Base-by-base conservation (phyloP, 2,113 vertebrate species). In the Ictidomys tridecemlineatus region DNA sequence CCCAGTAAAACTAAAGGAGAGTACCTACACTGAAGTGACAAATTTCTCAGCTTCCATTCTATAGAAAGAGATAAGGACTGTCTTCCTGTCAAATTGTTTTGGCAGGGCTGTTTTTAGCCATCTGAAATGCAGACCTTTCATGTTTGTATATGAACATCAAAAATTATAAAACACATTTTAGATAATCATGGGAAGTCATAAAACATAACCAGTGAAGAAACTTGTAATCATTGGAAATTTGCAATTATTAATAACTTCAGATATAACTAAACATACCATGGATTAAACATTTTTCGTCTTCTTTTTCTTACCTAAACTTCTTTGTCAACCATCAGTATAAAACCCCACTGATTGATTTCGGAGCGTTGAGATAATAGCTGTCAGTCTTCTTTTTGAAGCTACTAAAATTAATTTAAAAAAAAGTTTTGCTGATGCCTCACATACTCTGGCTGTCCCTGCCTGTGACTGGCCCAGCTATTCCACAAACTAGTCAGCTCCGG, bases 11-110 rank as follows among this genome's bases (percentile, higher is more conserved):
- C n/a, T 79, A 85, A 91, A 95, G 56, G 53, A 76, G 74, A 89
- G 86, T 88, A 89, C 80, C 51, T 89, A 69, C 39, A 24, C 63
- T 92, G 72, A 79, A 86, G 74, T 61, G 93, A 91, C 93, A 95
- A 61, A 94, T 96, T 85, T 95, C 92, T 97, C 92, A 89, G 61
- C 77, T 89, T 45, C 89, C 67, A 37, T 83, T 95, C 69, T 56
- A 45, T 13, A 78, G 51, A 56, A 92, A 96, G 48, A 95, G 91
- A 91, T 92, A 97, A 97, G 48, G 83, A 73, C 72, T 74, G 22
- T 78, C 87, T 94, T 92, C 51, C 88, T 73, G 28, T 93, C 78
- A 74, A 86, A 85, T 39, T 91, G 53, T 79, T 97, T 95, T 86
- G 91, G 94, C 37, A 32, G 1, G 6, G 58, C 83, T 91, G 51